phyloP scores from a whole-genome alignment of 2,888 invertebrate genomes.

The Dicyrtomina minuta region DNA sequence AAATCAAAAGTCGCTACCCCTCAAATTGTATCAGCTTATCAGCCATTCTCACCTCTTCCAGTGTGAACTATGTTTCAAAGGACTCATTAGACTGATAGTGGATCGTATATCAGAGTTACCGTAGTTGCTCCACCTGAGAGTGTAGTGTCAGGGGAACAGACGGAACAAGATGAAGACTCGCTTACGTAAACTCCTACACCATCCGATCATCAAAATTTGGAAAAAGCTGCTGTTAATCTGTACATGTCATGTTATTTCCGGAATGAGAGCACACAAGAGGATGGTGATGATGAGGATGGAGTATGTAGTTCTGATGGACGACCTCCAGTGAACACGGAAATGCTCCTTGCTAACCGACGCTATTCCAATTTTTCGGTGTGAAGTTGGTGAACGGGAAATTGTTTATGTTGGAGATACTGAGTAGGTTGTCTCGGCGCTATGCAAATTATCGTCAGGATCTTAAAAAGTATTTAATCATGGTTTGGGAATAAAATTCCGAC shows the following conservation, averaged over 20 bases:
- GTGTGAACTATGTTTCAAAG: constrained; percentile 17
- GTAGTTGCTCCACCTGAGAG: too few relatives aligned
- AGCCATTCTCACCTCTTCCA: constrained; percentile 1
- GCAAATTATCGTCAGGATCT: constrained; percentile 3
- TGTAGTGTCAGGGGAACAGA: too few relatives aligned
- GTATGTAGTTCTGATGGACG: too few relatives aligned
- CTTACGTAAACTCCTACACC: too few relatives aligned
- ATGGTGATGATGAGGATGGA: constrained; percentile 9
- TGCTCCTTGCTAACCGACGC: constrained; percentile 1
- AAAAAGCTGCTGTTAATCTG: background rate
- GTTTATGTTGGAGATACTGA: constrained; percentile 23
- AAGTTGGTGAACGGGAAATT: constrained; percentile 27
- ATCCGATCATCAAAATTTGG: too few relatives aligned
- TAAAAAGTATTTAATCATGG: background rate
- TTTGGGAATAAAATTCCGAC: constrained; percentile 4
- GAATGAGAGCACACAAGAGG: constrained; percentile 3
- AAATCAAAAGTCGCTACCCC: constrained; percentile 22
- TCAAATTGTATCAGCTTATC: constrained; percentile 21
- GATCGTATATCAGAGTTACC: background rate
- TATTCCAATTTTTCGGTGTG: constrained; percentile 3
- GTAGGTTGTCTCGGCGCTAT: constrained; percentile 20
- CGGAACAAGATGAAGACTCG: background rate
- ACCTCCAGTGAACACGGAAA: background rate
- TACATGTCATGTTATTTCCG: too few relatives aligned
- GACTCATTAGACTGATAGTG: background rate